Percentiles rank a stretch among this genome's conserved stretches.
These are phyloP conservation scores for Poeciliopsis turneri DNA, from an alignment of 2,797 vertebrate genomes.

Conservation along the genomic window DNA sequence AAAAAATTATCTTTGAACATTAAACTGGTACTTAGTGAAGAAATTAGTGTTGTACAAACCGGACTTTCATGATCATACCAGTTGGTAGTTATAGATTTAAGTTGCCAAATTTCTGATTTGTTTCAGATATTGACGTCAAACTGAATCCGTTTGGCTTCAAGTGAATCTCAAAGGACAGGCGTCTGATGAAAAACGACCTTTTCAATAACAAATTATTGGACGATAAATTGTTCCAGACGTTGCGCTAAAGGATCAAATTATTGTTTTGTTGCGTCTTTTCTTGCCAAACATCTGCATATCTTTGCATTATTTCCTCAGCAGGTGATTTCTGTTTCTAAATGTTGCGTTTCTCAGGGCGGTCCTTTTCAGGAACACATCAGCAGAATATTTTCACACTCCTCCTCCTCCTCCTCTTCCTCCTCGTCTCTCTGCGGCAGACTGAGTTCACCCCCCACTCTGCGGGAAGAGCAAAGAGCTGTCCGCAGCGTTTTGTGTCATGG, in stretches of 20 bases:
- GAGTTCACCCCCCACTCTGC: conserved; percentile 37
- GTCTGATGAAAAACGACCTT: neutral
- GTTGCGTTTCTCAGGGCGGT: neutral
- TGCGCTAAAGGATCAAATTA: too few species aligned
- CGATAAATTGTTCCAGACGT: too few species aligned
- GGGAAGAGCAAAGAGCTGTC: conserved; percentile 66
- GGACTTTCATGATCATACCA: too few species aligned
- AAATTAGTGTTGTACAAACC: too few species aligned
- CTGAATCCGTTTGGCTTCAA: neutral
- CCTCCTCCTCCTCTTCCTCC: conserved; percentile 16
- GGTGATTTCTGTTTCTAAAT: neutral
- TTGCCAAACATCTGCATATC: neutral
- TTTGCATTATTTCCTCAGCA: neutral
- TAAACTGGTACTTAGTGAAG: neutral
- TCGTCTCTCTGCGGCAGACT: conserved; percentile 29
- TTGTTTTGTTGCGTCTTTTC: neutral
- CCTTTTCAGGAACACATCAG: conserved; percentile 55
- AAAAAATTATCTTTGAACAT: neutral
- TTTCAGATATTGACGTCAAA: neutral
- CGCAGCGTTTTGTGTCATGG: conserved; percentile 67
- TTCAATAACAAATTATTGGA: neutral
- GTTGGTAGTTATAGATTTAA: neutral
- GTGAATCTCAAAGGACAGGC: neutral
- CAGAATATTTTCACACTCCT: conserved; percentile 43
- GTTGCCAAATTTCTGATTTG: neutral